Conservation (phyloP, 2,113 vertebrate genomes). For the Lanius collurio region DNA sequence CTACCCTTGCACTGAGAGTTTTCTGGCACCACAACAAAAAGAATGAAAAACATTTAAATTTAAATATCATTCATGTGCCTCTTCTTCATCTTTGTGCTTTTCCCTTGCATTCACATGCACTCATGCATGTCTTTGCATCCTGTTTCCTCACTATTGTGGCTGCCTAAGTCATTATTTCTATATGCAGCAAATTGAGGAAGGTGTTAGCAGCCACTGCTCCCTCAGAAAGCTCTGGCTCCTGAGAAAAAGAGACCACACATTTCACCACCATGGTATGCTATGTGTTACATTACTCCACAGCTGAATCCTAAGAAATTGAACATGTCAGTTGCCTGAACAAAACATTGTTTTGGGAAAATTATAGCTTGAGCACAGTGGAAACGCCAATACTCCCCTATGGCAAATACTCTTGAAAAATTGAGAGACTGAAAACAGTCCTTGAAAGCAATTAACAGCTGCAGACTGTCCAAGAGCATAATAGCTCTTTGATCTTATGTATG, state of each 20-base stretch:
- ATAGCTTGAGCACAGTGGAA: neutral
- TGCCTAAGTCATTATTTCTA: neutral
- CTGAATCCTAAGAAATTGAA: neutral
- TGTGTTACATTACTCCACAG: neutral
- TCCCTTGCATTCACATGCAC: neutral
- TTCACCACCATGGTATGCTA: neutral
- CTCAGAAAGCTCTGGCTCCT: neutral
- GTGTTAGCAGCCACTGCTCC: neutral
- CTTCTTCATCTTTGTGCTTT: neutral
- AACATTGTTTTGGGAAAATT: neutral
- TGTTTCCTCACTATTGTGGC: neutral
- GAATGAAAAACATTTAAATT: neutral
- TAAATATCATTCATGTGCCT: neutral
- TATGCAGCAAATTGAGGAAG: neutral
- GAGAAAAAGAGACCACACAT: neutral
- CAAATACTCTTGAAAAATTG: neutral
- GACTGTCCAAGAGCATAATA: slow-evolving; percentile 9
- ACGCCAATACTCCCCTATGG: neutral
- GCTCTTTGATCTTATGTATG: slow-evolving; percentile 28
- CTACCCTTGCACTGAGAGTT: neutral
- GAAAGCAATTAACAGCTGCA: slow-evolving; percentile 8
- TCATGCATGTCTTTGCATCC: neutral
- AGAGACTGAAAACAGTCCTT: neutral
- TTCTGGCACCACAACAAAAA: neutral
- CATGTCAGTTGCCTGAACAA: neutral